A percentile compares a stretch with the other conserved stretches of the same genome.
Conservation (phyloP, 2,113 vertebrate genomes). For the Morphnarchus princeps region DNA sequence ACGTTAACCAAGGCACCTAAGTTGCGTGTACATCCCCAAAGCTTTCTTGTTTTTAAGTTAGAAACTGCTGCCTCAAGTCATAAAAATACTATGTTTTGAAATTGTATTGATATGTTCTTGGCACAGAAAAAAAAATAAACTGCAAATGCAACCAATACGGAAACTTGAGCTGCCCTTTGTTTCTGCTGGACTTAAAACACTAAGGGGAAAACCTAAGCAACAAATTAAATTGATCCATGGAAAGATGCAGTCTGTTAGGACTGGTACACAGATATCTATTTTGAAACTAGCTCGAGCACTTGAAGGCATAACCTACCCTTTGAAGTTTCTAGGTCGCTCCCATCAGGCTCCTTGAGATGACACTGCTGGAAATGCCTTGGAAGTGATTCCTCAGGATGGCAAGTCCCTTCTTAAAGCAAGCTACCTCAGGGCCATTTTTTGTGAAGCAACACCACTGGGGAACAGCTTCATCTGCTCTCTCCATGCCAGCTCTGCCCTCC, state of each 20-base stretch:
- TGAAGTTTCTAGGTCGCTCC: background rate
- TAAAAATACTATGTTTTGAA: constrained; percentile 9
- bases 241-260: background rate
- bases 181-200: constrained; percentile 17
- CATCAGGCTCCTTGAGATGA: background rate
- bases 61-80: constrained; percentile 11
- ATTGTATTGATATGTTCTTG: constrained; percentile 42
- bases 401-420: background rate
- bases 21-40: background rate
- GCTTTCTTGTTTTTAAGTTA: constrained; percentile 9
- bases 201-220: background rate
- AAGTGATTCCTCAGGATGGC: too few species aligned
- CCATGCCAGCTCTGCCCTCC: background rate
- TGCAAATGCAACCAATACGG: constrained; percentile 9
- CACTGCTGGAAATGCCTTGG: background rate
- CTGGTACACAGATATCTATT: background rate
- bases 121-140: constrained; percentile 21
- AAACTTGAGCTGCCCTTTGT: constrained; percentile 41
- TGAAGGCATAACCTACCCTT: background rate
- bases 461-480: background rate
- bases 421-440: background rate
- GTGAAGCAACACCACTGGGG: background rate
- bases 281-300: background rate
- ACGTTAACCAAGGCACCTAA: background rate
- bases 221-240: constrained; percentile 1